Evolutionary conservation across 2,888 invertebrate genomes (phyloP), one percentile per base, ranked within the genome.

Genomic region (Apotomis capreana): DNA sequence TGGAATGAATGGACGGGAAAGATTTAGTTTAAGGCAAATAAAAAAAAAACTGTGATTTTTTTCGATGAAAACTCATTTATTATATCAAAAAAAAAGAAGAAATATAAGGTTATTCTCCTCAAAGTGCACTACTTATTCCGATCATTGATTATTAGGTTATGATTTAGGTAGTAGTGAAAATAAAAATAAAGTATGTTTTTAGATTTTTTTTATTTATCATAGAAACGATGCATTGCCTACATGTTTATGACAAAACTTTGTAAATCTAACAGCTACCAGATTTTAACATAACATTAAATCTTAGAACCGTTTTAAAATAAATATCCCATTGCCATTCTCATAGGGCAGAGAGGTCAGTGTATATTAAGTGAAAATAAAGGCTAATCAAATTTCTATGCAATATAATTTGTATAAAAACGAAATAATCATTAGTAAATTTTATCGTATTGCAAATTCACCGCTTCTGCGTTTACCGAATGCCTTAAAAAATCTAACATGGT

Each of bases 361-460:
- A 57, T 26, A 55, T 13, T 37, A 3, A 57, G 13, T 37, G 9
- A 13, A 15, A 13, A 37, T 52, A 37, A 36, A n/a, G 40, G 44
- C 55, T 44, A n/a, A 55, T n/a, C 0, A 4, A 8, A 44, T 37
- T 55, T 37, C 13, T 13, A 5, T 8, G 26, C 44, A 55, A 44
- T 44, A 57, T 26, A 55, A 65, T 46, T n/a, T 65, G 65, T 57
- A 65, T 57, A 57, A 57, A 65, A 65, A 46, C 9, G 6, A 2
- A 55, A 64, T 64, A 57, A 65, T 46, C 55, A 46, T 57, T 46
- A 65, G 55, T n/a, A 36, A 46, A 46, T 8, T 65, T 8, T 26
- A 64, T 15, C 12, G n/a, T 15, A 46, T 36, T 57, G 65, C 55
- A 64, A 52, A 63, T 52, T 15, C 9, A 13, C 13, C 36, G 65